Evolutionary conservation across 2,797 vertebrate genomes (phyloP), one percentile per base, ranked within the genome.

Genomic region (Cossypha heuglini): DNA sequence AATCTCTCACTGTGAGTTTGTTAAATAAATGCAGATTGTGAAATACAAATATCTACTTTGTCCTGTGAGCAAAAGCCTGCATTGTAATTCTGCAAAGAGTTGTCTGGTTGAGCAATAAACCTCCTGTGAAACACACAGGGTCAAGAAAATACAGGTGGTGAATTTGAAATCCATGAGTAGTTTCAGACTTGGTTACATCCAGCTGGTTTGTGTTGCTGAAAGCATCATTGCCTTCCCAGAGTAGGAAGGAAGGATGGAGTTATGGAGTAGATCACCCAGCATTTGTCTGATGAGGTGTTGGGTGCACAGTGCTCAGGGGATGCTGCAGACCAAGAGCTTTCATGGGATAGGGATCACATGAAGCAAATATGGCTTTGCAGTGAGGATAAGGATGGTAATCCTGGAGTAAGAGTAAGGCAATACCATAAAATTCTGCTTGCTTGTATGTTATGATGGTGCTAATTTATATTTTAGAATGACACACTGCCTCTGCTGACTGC

Each of bases 1-100:
- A 90, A 76, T 79, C 49, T 43, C 69, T 93, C 20, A 21, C 52
- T 74, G 26, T 35, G 73, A 74, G 43, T 64, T 86, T 88, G 79
- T 86, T 77, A 92, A 77, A 74, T 88, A 95, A 55, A 88, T 61
- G 59, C 48, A 73, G 52, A 55, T 71, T 88, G 52, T 2, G 5
- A 94, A 96, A 94, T 73, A 93, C 79, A 92, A 86, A 94, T 42
- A 69, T 64, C 62, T 82, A 22, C 43, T 84, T 61, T 88, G 76
- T 37, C 62, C 54, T 67, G 43, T 0, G 2, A 88, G 92, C n/a
- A 90, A 77, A 72, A 95, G 29, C 42, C 28, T 9, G 3, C 42
- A 6, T 38, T 77, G 42, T 55, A 63, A 59, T 59, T 29, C 68
- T 63, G 51, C n/a, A 55, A 68, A 90, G 40, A n/a, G 52, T 29